phyloP scores from a whole-genome alignment of 1,140 invertebrate species.

The Cydia pomonella region DNA sequence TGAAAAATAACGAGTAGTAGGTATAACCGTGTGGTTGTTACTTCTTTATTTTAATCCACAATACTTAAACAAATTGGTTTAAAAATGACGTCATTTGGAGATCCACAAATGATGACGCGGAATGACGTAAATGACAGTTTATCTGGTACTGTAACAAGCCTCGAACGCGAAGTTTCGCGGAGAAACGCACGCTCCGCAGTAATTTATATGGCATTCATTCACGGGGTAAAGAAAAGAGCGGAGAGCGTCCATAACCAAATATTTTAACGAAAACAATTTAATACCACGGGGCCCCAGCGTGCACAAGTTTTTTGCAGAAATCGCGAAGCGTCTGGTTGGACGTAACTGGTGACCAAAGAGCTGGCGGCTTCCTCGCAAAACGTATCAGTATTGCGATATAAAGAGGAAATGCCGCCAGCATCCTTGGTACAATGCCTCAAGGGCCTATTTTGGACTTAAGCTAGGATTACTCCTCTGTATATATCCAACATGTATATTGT shows the following conservation, averaged over 20 bases:
- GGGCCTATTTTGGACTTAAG: too few relatives aligned
- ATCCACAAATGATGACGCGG: slow-evolving; percentile 15
- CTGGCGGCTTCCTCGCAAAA: too few relatives aligned
- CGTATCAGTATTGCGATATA: too few relatives aligned
- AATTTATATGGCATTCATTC: slow-evolving; percentile 25
- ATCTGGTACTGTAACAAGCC: slow-evolving; percentile 32
- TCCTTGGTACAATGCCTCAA: too few relatives aligned
- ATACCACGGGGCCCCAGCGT: too few relatives aligned
- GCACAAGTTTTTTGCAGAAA: too few relatives aligned
- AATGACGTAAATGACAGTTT: slow-evolving; percentile 27
- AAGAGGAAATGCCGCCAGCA: too few relatives aligned
- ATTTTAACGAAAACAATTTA: not conserved
- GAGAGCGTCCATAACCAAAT: slow-evolving; percentile 27
- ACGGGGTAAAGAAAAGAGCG: slow-evolving; percentile 41
- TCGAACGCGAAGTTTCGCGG: slow-evolving; percentile 29
- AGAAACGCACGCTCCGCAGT: slow-evolving; percentile 31
- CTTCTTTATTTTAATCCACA: not conserved
- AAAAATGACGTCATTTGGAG: slow-evolving; percentile 8
- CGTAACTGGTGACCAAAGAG: too few relatives aligned
- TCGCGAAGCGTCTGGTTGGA: too few relatives aligned
- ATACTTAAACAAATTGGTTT: slow-evolving; percentile 6
- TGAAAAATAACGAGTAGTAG: too few relatives aligned
- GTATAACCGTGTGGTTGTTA: not conserved
- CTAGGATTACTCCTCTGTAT: too few relatives aligned
- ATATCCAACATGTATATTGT: too few relatives aligned